Conservation (phyloP, 2,797 vertebrate species). For the Acipenser oxyrinchus region DNA sequence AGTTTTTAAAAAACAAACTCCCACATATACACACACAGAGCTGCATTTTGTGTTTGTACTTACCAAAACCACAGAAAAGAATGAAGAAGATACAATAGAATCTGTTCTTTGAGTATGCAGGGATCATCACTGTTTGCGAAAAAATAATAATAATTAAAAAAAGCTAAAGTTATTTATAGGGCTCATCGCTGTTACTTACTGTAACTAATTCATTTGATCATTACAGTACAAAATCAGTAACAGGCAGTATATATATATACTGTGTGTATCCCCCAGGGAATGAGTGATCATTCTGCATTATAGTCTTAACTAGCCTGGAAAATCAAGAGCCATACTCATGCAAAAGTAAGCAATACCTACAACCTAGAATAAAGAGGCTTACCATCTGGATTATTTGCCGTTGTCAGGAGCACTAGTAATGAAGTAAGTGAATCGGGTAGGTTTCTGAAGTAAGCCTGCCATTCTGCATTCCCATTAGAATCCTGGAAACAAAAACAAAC, state of each 20-base stretch:
- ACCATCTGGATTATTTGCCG: constrained; percentile 95
- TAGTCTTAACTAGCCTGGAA: neutral
- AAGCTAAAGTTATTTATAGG: too few relatives aligned
- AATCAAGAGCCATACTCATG: neutral
- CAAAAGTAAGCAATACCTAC: too few relatives aligned
- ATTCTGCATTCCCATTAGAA: constrained; percentile 65
- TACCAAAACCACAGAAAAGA: constrained; percentile 82
- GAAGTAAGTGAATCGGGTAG: constrained; percentile 73
- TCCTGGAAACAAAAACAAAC: constrained; percentile 51
- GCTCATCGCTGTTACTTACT: too few relatives aligned
- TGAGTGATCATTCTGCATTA: neutral
- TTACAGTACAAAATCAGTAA: neutral
- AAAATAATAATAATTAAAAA: too few relatives aligned
- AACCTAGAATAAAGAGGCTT: constrained; percentile 6
- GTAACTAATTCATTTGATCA: too few relatives aligned
- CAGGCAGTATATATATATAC: neutral
- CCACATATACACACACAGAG: too few relatives aligned
- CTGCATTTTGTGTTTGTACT: constrained; percentile 31
- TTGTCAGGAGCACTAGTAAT: constrained; percentile 85
- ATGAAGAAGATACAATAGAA: constrained; percentile 83
- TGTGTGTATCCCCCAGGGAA: neutral
- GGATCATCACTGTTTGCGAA: constrained; percentile 76
- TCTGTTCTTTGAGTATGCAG: constrained; percentile 78
- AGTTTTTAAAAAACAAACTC: too few relatives aligned
- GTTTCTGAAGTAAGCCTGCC: constrained; percentile 74